These are phyloP conservation scores for Ylistrum balloti DNA, from an alignment of 1,140 invertebrate genomes.

Conservation along the genomic window DNA sequence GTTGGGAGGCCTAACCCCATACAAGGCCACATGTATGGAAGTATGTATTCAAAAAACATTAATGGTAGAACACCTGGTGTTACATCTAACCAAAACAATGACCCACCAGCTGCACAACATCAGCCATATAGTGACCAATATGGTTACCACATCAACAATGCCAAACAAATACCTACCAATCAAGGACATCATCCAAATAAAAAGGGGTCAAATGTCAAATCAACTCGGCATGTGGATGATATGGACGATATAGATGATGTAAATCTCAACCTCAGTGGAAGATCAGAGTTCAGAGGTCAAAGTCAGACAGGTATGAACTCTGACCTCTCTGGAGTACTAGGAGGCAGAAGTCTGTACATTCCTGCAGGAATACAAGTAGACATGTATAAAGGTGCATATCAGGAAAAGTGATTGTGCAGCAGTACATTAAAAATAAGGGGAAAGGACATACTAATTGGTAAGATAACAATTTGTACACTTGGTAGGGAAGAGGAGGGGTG, in stretches of 20 bases:
- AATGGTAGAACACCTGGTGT: not conserved
- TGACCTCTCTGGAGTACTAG: not conserved
- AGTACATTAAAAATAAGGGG: no score
- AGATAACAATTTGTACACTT: no score
- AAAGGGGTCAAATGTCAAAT: not conserved
- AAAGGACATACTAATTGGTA: no score
- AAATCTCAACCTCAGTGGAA: not conserved
- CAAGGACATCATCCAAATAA: not conserved
- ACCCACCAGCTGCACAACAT: not conserved
- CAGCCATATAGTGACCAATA: not conserved
- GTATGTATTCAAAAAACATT: not conserved
- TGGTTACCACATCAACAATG: not conserved
- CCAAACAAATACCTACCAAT: not conserved
- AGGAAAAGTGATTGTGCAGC: not conserved
- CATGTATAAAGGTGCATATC: not conserved
- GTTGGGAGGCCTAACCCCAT: not conserved
- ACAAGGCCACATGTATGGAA: not conserved
- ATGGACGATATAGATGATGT: constrained; percentile 19
- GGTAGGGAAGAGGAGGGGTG: no score
- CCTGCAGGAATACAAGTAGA: not conserved
- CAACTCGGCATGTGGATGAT: constrained; percentile 1
- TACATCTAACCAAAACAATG: not conserved
- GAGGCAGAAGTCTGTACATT: not conserved
- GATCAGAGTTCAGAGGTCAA: not conserved
- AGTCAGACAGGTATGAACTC: not conserved